Evolutionary conservation across 2,113 vertebrate genomes (phyloP).

Genomic region (Pomatorhinus ruficollis): DNA sequence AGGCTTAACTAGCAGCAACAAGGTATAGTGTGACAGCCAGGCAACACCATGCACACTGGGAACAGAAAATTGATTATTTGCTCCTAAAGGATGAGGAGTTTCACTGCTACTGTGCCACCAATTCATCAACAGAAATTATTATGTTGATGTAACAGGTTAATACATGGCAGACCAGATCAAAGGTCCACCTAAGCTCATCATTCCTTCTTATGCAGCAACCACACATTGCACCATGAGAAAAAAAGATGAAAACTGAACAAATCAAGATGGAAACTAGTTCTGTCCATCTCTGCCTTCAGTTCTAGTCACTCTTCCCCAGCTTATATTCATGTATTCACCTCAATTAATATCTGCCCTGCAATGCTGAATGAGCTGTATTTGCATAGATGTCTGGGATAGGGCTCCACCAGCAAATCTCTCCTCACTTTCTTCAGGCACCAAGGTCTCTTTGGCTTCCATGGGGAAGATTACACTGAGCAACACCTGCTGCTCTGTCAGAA

Average conservation of each 20-base stretch:
- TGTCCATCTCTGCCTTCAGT: background rate
- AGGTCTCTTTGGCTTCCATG: background rate
- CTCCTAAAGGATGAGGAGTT: background rate
- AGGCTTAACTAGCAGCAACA: background rate
- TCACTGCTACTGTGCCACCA: background rate
- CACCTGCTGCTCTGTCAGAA: constrained; percentile 53
- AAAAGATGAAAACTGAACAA: background rate
- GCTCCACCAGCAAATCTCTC: background rate
- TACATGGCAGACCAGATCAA: background rate
- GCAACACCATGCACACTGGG: background rate
- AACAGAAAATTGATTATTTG: background rate
- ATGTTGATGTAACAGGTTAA: background rate
- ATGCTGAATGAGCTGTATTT: background rate
- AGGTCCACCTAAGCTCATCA: background rate
- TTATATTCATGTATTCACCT: background rate
- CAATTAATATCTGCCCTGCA: background rate
- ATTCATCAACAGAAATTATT: background rate
- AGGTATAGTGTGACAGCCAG: background rate
- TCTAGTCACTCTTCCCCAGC: background rate
- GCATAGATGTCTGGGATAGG: background rate
- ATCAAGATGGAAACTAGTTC: background rate
- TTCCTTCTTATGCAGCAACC: background rate
- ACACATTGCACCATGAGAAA: background rate
- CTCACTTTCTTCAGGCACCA: background rate
- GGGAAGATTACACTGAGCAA: background rate